Evolutionary conservation across 2,797 vertebrate species (phyloP).

Genomic region (Melanotaenia maccullochi): DNA sequence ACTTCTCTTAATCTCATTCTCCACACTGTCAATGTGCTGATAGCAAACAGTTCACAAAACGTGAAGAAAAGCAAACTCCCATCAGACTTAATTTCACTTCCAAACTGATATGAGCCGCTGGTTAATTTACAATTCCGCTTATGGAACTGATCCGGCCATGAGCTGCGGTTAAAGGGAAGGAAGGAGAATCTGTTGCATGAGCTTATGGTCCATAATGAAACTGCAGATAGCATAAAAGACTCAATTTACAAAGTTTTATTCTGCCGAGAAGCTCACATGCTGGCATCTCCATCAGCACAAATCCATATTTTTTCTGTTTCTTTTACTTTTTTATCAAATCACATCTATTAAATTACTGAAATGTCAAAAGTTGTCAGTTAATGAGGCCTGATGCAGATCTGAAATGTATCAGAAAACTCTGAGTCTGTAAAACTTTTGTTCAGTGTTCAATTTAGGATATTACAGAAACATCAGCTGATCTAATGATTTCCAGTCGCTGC

Average conservation of each 20-base stretch:
- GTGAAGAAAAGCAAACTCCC: constrained; percentile 39
- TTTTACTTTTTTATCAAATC: background rate
- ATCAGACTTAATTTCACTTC: constrained; percentile 47
- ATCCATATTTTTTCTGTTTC: background rate
- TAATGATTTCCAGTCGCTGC: background rate
- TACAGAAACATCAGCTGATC: background rate
- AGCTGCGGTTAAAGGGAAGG: constrained; percentile 18
- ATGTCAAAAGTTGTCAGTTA: background rate
- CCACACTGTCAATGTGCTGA: constrained; percentile 30
- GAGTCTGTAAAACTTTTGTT: background rate
- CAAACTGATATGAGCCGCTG: constrained; percentile 44
- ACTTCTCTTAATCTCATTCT: constrained; percentile 72
- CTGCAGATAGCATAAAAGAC: no score
- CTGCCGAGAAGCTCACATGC: background rate
- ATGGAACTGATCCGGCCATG: constrained; percentile 15
- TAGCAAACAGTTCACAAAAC: constrained; percentile 39
- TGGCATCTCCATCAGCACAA: background rate
- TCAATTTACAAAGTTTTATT: background rate
- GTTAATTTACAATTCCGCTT: constrained; percentile 37
- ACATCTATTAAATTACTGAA: background rate
- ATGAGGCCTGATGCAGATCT: background rate
- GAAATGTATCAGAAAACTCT: background rate
- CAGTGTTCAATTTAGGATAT: background rate
- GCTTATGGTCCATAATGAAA: background rate
- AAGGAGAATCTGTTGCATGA: constrained; percentile 8